Evolutionary conservation across 2,113 vertebrate genomes (phyloP), one percentile per base, ranked within the genome.

Genomic region (Heterochromis multidens): DNA sequence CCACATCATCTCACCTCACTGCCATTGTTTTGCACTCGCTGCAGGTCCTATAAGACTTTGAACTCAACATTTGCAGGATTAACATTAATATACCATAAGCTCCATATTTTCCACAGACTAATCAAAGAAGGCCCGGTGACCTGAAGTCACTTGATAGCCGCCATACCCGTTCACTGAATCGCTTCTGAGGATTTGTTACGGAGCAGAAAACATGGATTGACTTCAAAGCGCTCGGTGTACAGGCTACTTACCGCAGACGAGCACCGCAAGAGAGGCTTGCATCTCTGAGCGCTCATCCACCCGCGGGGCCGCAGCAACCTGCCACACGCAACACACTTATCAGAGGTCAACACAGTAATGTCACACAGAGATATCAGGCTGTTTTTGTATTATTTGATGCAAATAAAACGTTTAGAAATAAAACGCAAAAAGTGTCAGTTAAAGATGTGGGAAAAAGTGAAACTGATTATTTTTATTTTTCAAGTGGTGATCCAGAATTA

Each of bases 191-290:
- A 54, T 87, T 58, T 58, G 40, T 54, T 70, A 1, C 13, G 83
- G 54, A 86, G 82, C 76, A 86, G 84, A 87, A 82, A 65, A 72
- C 67, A 46, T 7, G 27, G 56, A 46, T 0, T 14, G 88, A 91
- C 87, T 85, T 88, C 87, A 91, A 92, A 90, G 82, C 17, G 25
- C 6, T 19, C 11, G 31, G 11, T 1, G 79, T 7, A 23, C 23
- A 67, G 80, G 62, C 35, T 21, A 93, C 95, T 95, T 70, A 96
- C 95, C 92, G 70, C 90, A 92, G 65, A 94, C 3, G 58, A 96
- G 87, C 59, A 79, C 23, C 4, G 91, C 4, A 52, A 95, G 87
- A 3, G 90, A 49, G 65, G 85, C 78, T 65, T 19, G 84, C 95
- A 95, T 95, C 91, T 91, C 84, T 27, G 59, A 6, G 49, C 76